phyloP scores from a whole-genome alignment of 2,113 vertebrate species.

The Cinclus cinclus region DNA sequence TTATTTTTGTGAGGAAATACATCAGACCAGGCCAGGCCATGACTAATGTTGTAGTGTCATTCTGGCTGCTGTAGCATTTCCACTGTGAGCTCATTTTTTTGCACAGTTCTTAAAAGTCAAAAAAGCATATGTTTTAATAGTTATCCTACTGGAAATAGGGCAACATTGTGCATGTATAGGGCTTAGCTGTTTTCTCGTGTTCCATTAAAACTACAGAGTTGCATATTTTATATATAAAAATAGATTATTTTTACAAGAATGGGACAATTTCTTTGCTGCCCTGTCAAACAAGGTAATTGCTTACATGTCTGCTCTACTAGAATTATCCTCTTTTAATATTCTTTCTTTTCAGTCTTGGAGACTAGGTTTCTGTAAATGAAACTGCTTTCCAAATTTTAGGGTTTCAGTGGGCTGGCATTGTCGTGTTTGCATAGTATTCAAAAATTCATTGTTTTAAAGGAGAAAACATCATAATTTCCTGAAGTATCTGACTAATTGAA shows the following conservation, averaged over 20 bases:
- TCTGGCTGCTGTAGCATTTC: neutral
- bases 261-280: neutral
- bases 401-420: neutral
- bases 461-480: neutral
- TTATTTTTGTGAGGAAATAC: neutral
- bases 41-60: neutral
- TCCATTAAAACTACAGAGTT: neutral
- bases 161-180: neutral
- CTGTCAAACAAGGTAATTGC: neutral
- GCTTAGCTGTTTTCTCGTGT: neutral
- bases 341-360: neutral
- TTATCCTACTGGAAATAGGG: neutral
- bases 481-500: neutral
- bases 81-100: neutral
- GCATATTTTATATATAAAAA: neutral
- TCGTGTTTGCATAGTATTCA: neutral
- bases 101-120: neutral
- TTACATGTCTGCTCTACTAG: neutral
- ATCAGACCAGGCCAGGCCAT: neutral
- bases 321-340: neutral
- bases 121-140: neutral
- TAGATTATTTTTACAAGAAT: neutral
- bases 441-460: neutral
- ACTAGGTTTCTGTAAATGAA: neutral
- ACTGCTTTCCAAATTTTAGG: neutral